A percentile compares a stretch with the other conserved stretches of the same genome.
These are phyloP conservation scores for Adrianichthys oophorus DNA, from an alignment of 2,797 vertebrate species.

Conservation along the genomic window DNA sequence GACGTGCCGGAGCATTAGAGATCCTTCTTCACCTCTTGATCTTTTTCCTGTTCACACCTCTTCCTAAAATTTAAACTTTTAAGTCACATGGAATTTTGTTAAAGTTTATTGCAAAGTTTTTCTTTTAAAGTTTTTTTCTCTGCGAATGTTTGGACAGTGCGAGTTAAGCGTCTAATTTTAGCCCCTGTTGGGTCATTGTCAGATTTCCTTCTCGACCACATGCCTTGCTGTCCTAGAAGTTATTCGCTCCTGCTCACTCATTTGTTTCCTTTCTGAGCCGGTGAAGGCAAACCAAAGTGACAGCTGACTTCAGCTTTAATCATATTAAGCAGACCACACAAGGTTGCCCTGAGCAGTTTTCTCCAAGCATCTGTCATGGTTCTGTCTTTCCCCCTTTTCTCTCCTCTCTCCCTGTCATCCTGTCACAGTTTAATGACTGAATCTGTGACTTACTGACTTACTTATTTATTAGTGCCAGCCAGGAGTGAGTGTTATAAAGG, in stretches of 20 bases:
- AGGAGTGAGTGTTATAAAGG: conserved; percentile 30
- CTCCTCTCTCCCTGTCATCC: conserved; percentile 29
- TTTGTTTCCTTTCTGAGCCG: conserved; percentile 38
- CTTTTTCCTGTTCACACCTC: conserved; percentile 8
- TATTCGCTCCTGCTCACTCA: conserved; percentile 29
- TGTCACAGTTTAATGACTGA: conserved; percentile 50
- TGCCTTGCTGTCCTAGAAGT: conserved; percentile 29
- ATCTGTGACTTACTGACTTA: conserved; percentile 56
- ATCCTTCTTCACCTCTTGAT: conserved; percentile 39
- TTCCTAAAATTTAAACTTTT: neutral
- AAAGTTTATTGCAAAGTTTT: conserved; percentile 20
- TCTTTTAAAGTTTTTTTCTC: conserved; percentile 31
- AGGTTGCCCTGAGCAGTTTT: conserved; percentile 51
- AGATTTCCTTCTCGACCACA: conserved; percentile 46
- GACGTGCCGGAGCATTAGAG: conserved; percentile 67
- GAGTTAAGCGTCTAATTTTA: conserved; percentile 65
- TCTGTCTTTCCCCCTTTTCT: conserved; percentile 35
- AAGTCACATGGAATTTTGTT: neutral
- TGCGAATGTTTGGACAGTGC: conserved; percentile 44
- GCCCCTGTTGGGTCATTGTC: conserved; percentile 51
- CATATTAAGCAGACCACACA: conserved; percentile 69
- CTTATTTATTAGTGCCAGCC: conserved; percentile 52
- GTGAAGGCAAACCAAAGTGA: conserved; percentile 65
- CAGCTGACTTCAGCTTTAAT: conserved; percentile 72
- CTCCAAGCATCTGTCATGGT: conserved; percentile 26